Evolutionary conservation across 1,140 invertebrate genomes (phyloP), one percentile per base, ranked within the genome.

Genomic region (Sycobia sp.): DNA sequence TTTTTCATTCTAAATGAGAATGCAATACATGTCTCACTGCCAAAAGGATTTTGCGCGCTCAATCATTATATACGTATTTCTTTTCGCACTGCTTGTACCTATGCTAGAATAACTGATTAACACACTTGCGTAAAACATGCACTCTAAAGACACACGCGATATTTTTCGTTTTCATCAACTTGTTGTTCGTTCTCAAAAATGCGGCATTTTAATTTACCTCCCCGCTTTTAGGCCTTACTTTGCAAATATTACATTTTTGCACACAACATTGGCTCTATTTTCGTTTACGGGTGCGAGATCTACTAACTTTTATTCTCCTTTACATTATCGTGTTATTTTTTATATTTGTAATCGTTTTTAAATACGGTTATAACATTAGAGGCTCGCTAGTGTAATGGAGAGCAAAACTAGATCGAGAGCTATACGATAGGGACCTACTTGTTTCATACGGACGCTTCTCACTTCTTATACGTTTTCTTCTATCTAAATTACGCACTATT

Each of bases 141-240:
- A 63, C 46, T 57, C 61, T 63, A 46, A 62, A 50, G 61, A 63
- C 54, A 61, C 62, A 67, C 50, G 56, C 55, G 56, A 59, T 60
- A 43, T 29, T 34, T 34, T 20, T 3, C n/a, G 27, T 49, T 56
- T 36, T 46, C 18, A 53, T 36, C 8, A 38, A 13, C 23, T 57
- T 44, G 25, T 63, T 20, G 25, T 36, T 46, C 27, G 32, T 49
- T 62, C 9, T 55, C 51, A 13, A 62, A 47, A 55, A 47, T 44
- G 23, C 23, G 29, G n/a, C 41, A 43, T 54, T 66, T 34, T 61
- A 56, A 41, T 62, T 62, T 58, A 25, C 56, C 32, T 53, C 32
- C 18, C 38, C 29, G 60, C 59, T 69, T 56, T 73, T 68, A 72
- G 72, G 77, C 69, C 61, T 63, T 47, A 62, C 59, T 54, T 39